Evolutionary conservation across 1,140 invertebrate species (phyloP).

Genomic region (Nilaparvata lugens): DNA sequence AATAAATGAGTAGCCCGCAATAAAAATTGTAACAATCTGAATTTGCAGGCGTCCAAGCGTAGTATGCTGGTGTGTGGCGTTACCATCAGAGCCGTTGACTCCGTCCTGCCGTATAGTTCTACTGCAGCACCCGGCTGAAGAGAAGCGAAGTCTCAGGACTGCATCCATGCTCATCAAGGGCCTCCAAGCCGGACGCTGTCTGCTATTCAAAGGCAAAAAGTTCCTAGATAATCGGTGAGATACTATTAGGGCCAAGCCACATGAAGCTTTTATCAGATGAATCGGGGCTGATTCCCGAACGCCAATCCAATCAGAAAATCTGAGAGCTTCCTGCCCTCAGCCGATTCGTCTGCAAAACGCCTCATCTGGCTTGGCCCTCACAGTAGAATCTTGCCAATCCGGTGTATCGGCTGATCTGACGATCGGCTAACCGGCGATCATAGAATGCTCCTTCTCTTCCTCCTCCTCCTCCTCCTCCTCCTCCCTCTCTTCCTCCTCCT

Average conservation of each 20-base stretch:
- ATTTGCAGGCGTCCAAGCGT: slow-evolving; percentile 63
- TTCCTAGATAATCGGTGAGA: slow-evolving; percentile 51
- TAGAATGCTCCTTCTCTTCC: too few relatives aligned
- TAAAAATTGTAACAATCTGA: slow-evolving; percentile 11
- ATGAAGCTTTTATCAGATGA: too few relatives aligned
- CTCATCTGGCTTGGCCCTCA: too few relatives aligned
- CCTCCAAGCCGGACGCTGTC: slow-evolving; percentile 60
- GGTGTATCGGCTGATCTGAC: too few relatives aligned
- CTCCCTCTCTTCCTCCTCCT: too few relatives aligned
- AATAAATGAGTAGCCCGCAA: neutral
- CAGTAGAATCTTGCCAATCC: too few relatives aligned
- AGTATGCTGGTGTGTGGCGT: slow-evolving; percentile 81
- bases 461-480: too few relatives aligned
- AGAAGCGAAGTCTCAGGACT: slow-evolving; percentile 77
- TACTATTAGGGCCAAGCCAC: neutral
- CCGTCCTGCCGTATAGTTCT: slow-evolving; percentile 65
- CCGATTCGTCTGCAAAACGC: too few relatives aligned
- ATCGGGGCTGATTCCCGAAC: too few relatives aligned
- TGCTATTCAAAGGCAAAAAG: slow-evolving; percentile 71
- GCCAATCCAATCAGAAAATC: too few relatives aligned
- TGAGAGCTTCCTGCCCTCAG: too few relatives aligned
- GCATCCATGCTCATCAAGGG: slow-evolving; percentile 77
- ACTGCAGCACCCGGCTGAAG: slow-evolving; percentile 88
- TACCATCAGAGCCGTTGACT: slow-evolving; percentile 56
- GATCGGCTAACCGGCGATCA: too few relatives aligned